phyloP scores from a whole-genome alignment of 2,113 vertebrate genomes.

The Chitala chitala region DNA sequence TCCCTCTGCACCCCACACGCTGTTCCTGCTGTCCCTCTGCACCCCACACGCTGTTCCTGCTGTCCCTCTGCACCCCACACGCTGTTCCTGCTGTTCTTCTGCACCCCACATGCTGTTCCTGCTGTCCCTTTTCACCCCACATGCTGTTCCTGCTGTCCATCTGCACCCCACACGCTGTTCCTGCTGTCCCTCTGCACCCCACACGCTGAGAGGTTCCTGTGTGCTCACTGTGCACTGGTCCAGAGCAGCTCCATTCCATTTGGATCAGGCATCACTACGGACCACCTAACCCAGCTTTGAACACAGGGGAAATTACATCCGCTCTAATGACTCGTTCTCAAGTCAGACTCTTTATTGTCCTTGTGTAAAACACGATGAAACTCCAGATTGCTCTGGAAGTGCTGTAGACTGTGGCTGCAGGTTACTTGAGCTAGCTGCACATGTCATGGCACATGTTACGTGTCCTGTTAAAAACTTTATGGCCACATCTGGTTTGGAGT shows the following conservation, averaged over 20 bases:
- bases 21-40: not conserved
- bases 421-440: not conserved
- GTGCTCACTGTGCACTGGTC: not conserved
- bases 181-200: not conserved
- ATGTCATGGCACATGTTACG: not conserved
- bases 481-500: not conserved
- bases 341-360: too few species aligned
- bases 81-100: not conserved
- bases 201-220: not conserved
- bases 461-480: not conserved
- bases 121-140: not conserved
- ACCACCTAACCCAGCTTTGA: not conserved
- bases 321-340: not conserved
- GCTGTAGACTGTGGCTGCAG: not conserved
- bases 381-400: too few species aligned
- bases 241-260: not conserved
- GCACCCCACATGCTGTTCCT: not conserved
- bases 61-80: not conserved
- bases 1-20: not conserved
- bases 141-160: not conserved
- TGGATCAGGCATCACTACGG: not conserved
- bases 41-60: not conserved
- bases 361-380: not conserved
- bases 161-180: too few species aligned
- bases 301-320: not conserved